Evolutionary conservation across 2,113 vertebrate species (phyloP).

Genomic region (Mastomys natalensis): DNA sequence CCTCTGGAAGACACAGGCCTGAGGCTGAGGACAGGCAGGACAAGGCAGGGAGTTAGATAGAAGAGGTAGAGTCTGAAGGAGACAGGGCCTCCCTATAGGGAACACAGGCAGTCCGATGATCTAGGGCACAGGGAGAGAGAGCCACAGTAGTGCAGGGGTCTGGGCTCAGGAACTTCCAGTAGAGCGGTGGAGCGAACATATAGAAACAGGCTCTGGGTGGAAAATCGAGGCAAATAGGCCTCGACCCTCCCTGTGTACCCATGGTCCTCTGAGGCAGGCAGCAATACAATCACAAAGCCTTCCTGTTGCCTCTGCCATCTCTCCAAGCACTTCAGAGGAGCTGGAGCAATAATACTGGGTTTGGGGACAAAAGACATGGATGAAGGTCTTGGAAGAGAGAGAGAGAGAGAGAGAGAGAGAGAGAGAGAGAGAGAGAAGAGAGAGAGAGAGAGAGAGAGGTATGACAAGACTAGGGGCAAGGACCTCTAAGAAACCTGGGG

Average conservation of each 20-base stretch:
- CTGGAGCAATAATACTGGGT: rapidly evolving
- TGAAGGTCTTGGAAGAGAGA: too few species aligned
- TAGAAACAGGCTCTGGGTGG: rapidly evolving
- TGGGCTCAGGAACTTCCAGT: rapidly evolving
- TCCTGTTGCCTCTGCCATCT: rapidly evolving
- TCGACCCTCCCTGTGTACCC: rapidly evolving
- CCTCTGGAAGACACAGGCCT: rapidly evolving
- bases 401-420: too few species aligned
- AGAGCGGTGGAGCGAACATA: rapidly evolving
- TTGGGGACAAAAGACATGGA: too few species aligned
- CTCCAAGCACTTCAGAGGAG: rapidly evolving
- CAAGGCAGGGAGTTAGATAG: rapidly evolving
- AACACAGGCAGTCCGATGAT: rapidly evolving
- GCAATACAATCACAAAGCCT: rapidly evolving
- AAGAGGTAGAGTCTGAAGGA: rapidly evolving
- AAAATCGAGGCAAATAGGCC: rapidly evolving
- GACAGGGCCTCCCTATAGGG: rapidly evolving
- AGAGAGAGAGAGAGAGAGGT: rapidly evolving
- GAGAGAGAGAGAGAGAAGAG: too few species aligned
- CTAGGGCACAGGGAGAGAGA: background rate
- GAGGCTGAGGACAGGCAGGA: rapidly evolving
- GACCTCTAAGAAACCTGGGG: rapidly evolving
- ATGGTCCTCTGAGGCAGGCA: rapidly evolving
- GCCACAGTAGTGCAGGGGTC: too few species aligned
- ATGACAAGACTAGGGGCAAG: rapidly evolving